Conservation (phyloP, 2,888 invertebrate species). For the Amiota minor region DNA sequence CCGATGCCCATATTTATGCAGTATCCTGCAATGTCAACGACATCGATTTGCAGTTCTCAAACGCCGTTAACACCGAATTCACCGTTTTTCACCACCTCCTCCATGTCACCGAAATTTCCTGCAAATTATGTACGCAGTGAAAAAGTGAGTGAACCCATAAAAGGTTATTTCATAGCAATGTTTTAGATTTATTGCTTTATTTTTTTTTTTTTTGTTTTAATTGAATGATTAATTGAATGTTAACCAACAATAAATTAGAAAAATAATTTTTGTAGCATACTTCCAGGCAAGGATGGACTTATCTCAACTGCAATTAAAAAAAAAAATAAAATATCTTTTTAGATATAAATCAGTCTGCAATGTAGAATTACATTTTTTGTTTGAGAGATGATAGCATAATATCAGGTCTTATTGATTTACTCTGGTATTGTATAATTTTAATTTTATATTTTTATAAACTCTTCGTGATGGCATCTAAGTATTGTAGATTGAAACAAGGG, state of each 20-base stretch:
- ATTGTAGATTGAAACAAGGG: too few relatives aligned
- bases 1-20: constrained; percentile 58
- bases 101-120: constrained; percentile 62
- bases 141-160: constrained; percentile 64
- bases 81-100: constrained; percentile 43
- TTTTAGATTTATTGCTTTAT: constrained; percentile 1
- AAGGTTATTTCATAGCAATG: constrained; percentile 38
- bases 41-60: constrained; percentile 37
- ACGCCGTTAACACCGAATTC: constrained; percentile 36
- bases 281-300: neutral
- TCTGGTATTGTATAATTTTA: too few relatives aligned
- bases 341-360: too few relatives aligned
- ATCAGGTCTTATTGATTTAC: too few relatives aligned
- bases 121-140: constrained; percentile 68
- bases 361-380: too few relatives aligned
- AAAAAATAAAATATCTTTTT: too few relatives aligned
- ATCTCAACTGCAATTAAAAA: too few relatives aligned
- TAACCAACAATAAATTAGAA: too few relatives aligned
- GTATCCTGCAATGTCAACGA: constrained; percentile 53
- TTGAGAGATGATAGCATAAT: too few relatives aligned
- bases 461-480: too few relatives aligned
- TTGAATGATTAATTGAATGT: too few relatives aligned
- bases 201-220: constrained; percentile 29
- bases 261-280: neutral
- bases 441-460: too few relatives aligned